Percentiles rank a stretch among this genome's conserved stretches.
These are phyloP conservation scores for Brachylomia viminalis DNA, from an alignment of 2,888 invertebrate species.

Conservation along the genomic window DNA sequence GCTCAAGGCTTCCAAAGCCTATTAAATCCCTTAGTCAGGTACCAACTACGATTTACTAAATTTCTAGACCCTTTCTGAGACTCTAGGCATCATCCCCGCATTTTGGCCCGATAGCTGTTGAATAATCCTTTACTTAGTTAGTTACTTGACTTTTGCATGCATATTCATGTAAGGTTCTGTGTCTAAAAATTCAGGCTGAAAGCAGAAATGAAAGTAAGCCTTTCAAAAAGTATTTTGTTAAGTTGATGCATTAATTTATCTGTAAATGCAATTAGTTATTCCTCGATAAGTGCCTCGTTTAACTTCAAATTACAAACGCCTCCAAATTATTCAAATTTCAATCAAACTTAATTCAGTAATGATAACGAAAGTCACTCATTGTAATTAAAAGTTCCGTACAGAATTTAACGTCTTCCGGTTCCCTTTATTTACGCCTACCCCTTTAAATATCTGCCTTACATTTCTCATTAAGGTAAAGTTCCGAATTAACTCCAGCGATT, in stretches of 20 bases:
- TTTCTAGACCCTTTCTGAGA: constrained; percentile 54
- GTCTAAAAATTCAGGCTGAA: constrained; percentile 12
- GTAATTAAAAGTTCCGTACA: constrained; percentile 66
- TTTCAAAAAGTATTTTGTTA: neutral
- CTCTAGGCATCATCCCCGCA: constrained; percentile 42
- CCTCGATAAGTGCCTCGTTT: neutral
- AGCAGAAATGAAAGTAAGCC: neutral
- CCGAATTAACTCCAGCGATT: constrained; percentile 72
- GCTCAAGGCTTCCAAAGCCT: constrained; percentile 9
- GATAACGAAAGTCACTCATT: constrained; percentile 47
- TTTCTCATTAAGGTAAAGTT: constrained; percentile 74
- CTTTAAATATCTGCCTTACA: constrained; percentile 60
- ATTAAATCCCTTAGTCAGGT: constrained; percentile 47
- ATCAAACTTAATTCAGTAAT: constrained; percentile 57
- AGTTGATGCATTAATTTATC: constrained; percentile 9
- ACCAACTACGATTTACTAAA: constrained; percentile 51
- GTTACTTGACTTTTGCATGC: constrained; percentile 35
- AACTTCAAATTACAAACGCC: constrained; percentile 27
- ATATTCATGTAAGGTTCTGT: constrained; percentile 36
- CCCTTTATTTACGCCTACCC: constrained; percentile 69
- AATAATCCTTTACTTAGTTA: constrained; percentile 50
- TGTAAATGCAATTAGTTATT: constrained; percentile 13
- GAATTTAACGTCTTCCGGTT: constrained; percentile 59
- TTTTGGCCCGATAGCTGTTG: constrained; percentile 36
- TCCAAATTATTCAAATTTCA: constrained; percentile 46